A percentile compares a stretch with the other conserved stretches of the same genome.
Evolutionary conservation across 2,113 vertebrate genomes (phyloP).

Genomic region (Cottus gobio): DNA sequence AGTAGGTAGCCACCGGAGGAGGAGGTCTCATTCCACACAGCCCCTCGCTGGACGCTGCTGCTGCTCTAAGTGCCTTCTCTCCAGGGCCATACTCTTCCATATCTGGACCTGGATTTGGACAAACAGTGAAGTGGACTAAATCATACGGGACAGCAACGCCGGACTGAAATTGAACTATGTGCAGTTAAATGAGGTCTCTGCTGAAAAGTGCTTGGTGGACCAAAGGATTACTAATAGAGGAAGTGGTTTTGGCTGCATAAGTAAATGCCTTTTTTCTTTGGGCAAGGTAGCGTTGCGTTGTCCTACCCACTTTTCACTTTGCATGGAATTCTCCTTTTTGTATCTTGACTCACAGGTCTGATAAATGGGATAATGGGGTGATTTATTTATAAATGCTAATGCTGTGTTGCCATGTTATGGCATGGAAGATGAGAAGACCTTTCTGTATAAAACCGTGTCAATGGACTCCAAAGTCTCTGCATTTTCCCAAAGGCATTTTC

Average conservation of each 20-base stretch:
- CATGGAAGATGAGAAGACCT: conserved; percentile 55
- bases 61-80: conserved; percentile 49
- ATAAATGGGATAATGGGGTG: conserved; percentile 44
- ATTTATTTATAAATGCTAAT: conserved; percentile 46
- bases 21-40: conserved; percentile 55
- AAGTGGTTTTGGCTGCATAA: background rate
- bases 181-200: background rate
- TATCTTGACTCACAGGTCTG: background rate
- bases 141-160: background rate
- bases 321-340: background rate
- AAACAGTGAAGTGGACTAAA: conserved; percentile 16
- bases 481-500: conserved; percentile 24
- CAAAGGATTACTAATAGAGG: conserved; percentile 35
- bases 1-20: conserved; percentile 52
- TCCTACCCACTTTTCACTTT: background rate
- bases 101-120: conserved; percentile 62
- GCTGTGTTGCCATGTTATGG: conserved; percentile 40
- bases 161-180: background rate
- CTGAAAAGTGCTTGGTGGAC: conserved; percentile 14
- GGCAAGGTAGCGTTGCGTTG: background rate
- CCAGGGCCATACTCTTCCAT: conserved; percentile 52
- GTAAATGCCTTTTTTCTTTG: conserved; percentile 4
- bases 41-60: conserved; percentile 53
- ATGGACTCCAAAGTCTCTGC: conserved; percentile 31
- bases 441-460: conserved; percentile 20